Percentiles rank a stretch among this genome's conserved stretches.
phyloP scores from a whole-genome alignment of 1,140 invertebrate species.

The Micrasema longulum region DNA sequence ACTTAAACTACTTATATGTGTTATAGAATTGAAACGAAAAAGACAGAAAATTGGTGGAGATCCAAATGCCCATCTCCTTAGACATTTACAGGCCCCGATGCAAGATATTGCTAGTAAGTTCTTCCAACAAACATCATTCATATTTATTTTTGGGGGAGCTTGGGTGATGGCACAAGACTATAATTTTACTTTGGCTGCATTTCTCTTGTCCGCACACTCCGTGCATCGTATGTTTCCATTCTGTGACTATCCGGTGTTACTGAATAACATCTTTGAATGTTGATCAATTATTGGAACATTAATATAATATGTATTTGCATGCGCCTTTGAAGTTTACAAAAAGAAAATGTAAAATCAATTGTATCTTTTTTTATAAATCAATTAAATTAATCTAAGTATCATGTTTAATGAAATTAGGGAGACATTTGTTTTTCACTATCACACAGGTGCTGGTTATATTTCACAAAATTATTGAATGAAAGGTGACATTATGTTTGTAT shows the following conservation, averaged over 20 bases:
- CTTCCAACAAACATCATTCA: slow-evolving; percentile 13
- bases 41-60: slow-evolving; percentile 72
- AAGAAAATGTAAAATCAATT: background rate
- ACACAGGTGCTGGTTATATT: background rate
- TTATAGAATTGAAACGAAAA: slow-evolving; percentile 70
- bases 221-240: background rate
- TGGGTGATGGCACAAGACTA: background rate
- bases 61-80: slow-evolving; percentile 66
- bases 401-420: background rate
- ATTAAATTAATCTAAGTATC: background rate
- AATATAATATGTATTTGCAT: too few species aligned
- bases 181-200: background rate
- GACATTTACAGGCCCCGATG: slow-evolving; percentile 63
- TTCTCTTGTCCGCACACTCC: background rate
- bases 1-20: slow-evolving; percentile 49
- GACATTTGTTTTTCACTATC: background rate
- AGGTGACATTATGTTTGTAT: background rate
- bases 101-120: slow-evolving; percentile 72
- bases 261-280: too few species aligned
- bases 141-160: background rate
- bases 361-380: slow-evolving; percentile 1
- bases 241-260: too few species aligned
- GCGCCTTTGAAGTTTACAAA: background rate
- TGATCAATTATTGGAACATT: too few species aligned
- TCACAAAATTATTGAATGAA: too few species aligned